phyloP scores from a whole-genome alignment of 2,888 invertebrate species.

The Phrixothrix hirtus region DNA sequence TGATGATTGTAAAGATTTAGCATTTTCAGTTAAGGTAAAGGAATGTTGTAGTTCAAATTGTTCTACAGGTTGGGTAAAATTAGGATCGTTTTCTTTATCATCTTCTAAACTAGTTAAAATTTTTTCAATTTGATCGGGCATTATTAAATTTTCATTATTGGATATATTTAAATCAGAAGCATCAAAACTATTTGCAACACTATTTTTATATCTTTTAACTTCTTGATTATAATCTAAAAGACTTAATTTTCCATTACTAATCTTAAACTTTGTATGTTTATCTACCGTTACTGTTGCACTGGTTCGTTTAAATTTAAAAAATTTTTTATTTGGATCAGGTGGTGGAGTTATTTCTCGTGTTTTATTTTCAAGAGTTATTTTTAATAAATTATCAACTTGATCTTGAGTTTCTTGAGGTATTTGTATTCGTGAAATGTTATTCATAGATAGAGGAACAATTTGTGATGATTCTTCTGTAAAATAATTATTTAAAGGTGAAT shows the following conservation, averaged over 20 bases:
- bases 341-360: slow-evolving; percentile 28
- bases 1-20: slow-evolving; percentile 39
- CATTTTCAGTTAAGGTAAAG: slow-evolving; percentile 41
- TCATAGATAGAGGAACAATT: not conserved
- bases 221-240: slow-evolving; percentile 33
- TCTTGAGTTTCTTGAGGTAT: not conserved
- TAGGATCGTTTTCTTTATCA: slow-evolving; percentile 51
- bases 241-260: slow-evolving; percentile 47
- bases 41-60: slow-evolving; percentile 41
- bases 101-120: slow-evolving; percentile 48
- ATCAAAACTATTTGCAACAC: slow-evolving; percentile 41
- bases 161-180: slow-evolving; percentile 45
- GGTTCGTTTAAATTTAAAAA: slow-evolving; percentile 54
- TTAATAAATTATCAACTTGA: slow-evolving; percentile 4
- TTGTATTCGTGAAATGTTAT: slow-evolving; percentile 1
- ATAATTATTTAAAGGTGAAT: slow-evolving; percentile 42
- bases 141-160: slow-evolving; percentile 41
- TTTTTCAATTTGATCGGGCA: slow-evolving; percentile 33
- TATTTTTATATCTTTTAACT: slow-evolving; percentile 10
- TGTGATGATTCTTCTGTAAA: slow-evolving; percentile 8
- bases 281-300: slow-evolving; percentile 47
- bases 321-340: slow-evolving; percentile 48
- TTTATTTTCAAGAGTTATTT: not conserved
- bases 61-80: slow-evolving; percentile 38
- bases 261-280: slow-evolving; percentile 51